Conservation (phyloP, 2,113 vertebrate genomes). For the Brachionichthys hirsutus region DNA sequence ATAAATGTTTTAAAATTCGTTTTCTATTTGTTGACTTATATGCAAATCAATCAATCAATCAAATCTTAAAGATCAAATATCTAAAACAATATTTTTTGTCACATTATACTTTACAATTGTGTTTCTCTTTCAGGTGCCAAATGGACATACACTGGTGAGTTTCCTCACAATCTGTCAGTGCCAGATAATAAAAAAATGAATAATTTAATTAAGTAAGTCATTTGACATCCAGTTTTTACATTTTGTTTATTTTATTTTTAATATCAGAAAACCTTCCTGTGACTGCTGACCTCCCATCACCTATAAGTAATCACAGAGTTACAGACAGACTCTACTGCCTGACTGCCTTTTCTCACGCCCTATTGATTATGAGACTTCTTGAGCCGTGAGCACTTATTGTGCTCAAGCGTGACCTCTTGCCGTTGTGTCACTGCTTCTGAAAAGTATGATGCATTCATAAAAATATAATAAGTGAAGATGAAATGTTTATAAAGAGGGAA, state of each 20-base stretch:
- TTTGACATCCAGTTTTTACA: too few species aligned
- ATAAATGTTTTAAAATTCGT: too few species aligned
- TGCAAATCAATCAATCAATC: too few species aligned
- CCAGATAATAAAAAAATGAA: neutral
- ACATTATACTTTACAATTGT: neutral
- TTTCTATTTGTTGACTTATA: too few species aligned
- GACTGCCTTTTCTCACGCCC: slow-evolving; percentile 31
- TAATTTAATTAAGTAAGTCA: too few species aligned
- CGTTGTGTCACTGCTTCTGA: slow-evolving; percentile 10
- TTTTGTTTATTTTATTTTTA: too few species aligned
- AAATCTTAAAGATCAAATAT: too few species aligned
- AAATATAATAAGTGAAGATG: slow-evolving; percentile 6
- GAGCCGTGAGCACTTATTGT: slow-evolving; percentile 40
- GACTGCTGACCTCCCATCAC: slow-evolving; percentile 1
- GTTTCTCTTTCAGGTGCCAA: slow-evolving; percentile 80
- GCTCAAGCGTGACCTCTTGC: slow-evolving; percentile 19
- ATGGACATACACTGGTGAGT: slow-evolving; percentile 90
- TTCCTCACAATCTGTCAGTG: neutral
- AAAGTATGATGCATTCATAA: slow-evolving; percentile 11
- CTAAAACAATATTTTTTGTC: neutral
- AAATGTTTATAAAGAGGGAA: slow-evolving; percentile 17
- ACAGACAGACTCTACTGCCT: slow-evolving; percentile 4
- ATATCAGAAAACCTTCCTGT: too few species aligned
- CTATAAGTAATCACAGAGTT: slow-evolving; percentile 15
- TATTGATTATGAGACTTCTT: slow-evolving; percentile 25